A percentile compares a stretch with the other conserved stretches of the same genome.
Evolutionary conservation across 2,888 invertebrate species (phyloP).

Genomic region (Cataglyphis cursor): DNA sequence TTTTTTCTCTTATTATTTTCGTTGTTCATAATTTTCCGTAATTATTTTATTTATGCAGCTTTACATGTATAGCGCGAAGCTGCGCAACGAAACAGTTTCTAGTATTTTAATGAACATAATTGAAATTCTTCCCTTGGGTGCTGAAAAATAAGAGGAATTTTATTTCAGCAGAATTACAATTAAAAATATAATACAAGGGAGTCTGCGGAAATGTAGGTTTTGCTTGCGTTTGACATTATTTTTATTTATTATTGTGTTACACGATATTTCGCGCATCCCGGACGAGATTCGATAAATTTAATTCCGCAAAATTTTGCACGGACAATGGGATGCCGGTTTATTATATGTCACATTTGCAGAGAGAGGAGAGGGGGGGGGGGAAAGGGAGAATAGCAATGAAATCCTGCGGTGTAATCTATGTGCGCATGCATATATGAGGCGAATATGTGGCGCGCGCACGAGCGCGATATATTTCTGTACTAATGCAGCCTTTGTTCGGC

Average conservation of each 20-base stretch:
- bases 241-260: not conserved
- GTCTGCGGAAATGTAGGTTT: not conserved
- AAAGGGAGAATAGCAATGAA: not conserved
- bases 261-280: not conserved
- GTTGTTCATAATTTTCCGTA: not conserved
- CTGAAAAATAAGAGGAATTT: not conserved
- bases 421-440: not conserved
- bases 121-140: not conserved
- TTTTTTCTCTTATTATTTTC: not conserved
- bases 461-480: constrained; percentile 39
- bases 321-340: constrained; percentile 10
- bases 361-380: not conserved
- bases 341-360: not conserved
- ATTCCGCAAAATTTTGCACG: not conserved
- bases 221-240: constrained; percentile 16
- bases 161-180: not conserved
- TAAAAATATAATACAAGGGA: not conserved
- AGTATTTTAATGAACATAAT: not conserved
- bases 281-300: constrained; percentile 39
- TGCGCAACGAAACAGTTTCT: not conserved
- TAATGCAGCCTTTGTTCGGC: constrained; percentile 38
- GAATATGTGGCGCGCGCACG: not conserved
- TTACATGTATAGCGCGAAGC: not conserved
- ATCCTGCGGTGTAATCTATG: constrained; percentile 27
- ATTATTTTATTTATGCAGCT: not conserved